Evolutionary conservation across 2,888 invertebrate species (phyloP).

Genomic region (Mythimna lalbum): DNA sequence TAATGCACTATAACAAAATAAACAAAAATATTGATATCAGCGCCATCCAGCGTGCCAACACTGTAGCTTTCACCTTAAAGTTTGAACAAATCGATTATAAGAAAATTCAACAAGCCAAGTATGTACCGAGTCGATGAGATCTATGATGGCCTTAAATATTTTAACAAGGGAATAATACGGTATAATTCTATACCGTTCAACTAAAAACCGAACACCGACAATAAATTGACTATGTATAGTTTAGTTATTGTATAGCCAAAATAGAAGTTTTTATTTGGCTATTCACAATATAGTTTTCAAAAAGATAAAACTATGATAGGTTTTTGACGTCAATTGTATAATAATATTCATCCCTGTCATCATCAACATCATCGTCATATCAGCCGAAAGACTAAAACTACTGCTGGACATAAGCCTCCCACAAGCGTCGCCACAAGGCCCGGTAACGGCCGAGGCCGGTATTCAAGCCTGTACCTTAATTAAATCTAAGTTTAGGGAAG

Average conservation of each 20-base stretch:
- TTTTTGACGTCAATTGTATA: background rate
- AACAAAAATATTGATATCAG: too few relatives aligned
- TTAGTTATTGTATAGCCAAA: too few relatives aligned
- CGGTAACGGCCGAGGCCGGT: too few relatives aligned
- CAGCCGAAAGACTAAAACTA: too few relatives aligned
- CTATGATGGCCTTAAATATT: slow-evolving; percentile 2
- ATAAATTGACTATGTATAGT: background rate
- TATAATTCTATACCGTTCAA: background rate
- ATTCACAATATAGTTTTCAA: too few relatives aligned
- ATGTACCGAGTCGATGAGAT: background rate
- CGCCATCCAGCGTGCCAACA: too few relatives aligned
- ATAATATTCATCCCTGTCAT: too few relatives aligned
- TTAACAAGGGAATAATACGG: background rate
- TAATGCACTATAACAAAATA: too few relatives aligned
- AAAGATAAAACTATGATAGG: too few relatives aligned
- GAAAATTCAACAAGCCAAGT: background rate
- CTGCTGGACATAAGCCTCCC: too few relatives aligned
- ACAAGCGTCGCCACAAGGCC: too few relatives aligned
- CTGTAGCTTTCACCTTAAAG: background rate
- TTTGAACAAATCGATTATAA: background rate
- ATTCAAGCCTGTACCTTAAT: background rate
- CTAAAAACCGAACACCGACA: background rate
- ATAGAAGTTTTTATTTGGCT: background rate
- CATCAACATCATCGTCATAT: too few relatives aligned
- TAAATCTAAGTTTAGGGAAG: background rate